phyloP scores from a whole-genome alignment of 2,888 invertebrate genomes.

The Aproaerema taeniolella region DNA sequence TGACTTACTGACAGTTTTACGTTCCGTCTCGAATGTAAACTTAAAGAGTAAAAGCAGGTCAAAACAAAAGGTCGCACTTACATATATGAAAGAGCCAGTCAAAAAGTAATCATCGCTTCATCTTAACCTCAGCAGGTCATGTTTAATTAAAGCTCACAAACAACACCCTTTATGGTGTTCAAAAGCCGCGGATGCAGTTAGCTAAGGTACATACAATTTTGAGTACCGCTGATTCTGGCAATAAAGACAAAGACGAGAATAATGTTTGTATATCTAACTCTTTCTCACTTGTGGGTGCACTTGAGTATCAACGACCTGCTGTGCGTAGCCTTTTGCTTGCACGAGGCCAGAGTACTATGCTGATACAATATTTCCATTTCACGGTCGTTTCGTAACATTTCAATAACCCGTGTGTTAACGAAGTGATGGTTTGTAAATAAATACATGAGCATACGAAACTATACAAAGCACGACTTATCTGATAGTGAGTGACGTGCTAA shows the following conservation, averaged over 20 bases:
- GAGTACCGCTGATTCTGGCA: conserved; percentile 29
- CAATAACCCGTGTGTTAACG: conserved; percentile 44
- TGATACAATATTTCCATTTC: conserved; percentile 59
- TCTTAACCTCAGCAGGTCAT: too few relatives aligned
- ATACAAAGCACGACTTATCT: conserved; percentile 18
- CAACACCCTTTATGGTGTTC: too few relatives aligned
- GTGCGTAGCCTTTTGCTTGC: conserved; percentile 43
- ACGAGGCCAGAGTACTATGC: conserved; percentile 48
- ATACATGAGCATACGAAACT: conserved; percentile 25
- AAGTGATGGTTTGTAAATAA: conserved; percentile 44
- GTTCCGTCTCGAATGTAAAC: too few relatives aligned
- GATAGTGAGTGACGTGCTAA: conserved; percentile 10
- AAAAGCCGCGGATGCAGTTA: too few relatives aligned
- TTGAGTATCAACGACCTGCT: conserved; percentile 64
- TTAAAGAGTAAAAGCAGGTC: too few relatives aligned
- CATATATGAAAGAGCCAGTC: too few relatives aligned
- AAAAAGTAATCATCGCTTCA: too few relatives aligned
- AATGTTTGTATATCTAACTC: conserved; percentile 62
- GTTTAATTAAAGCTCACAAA: too few relatives aligned
- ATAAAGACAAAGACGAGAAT: conserved; percentile 35
- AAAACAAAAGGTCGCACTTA: too few relatives aligned
- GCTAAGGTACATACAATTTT: too few relatives aligned
- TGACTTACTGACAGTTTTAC: too few relatives aligned
- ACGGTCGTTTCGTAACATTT: conserved; percentile 69
- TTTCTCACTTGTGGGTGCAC: conserved; percentile 38